phyloP scores from a whole-genome alignment of 2,888 invertebrate genomes.

The Merodon equestris region DNA sequence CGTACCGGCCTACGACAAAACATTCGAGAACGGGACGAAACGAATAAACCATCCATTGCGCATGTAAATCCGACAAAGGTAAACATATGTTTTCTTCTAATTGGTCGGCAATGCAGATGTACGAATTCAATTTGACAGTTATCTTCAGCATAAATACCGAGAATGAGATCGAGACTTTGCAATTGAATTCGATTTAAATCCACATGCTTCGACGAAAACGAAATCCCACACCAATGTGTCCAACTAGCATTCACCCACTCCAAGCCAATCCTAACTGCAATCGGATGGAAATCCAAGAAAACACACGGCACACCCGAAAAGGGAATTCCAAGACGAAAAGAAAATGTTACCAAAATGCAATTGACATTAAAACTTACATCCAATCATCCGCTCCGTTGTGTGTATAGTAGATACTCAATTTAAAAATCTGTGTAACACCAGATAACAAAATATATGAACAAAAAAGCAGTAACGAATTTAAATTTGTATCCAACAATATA shows the following conservation, averaged over 20 bases:
- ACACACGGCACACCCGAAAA: neutral
- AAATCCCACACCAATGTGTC: conserved; percentile 18
- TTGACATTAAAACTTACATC: conserved; percentile 24
- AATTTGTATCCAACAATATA: conserved; percentile 17
- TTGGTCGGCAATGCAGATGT: conserved; percentile 30
- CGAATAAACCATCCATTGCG: conserved; percentile 7
- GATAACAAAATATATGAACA: conserved; percentile 54
- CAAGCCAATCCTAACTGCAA: neutral
- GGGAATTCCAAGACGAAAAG: neutral
- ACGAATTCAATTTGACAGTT: conserved; percentile 59
- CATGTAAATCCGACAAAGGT: conserved; percentile 11
- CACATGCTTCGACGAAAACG: too few relatives aligned
- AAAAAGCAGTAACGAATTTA: conserved; percentile 1
- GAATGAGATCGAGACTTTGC: too few relatives aligned
- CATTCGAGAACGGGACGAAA: conserved; percentile 6
- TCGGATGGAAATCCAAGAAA: neutral
- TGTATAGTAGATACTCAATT: neutral
- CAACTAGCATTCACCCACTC: too few relatives aligned
- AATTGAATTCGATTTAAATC: too few relatives aligned
- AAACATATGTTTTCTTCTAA: conserved; percentile 18
- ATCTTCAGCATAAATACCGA: conserved; percentile 23
- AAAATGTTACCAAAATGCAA: neutral
- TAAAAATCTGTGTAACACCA: conserved; percentile 1
- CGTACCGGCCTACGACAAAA: conserved; percentile 38
- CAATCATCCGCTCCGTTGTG: neutral